phyloP scores from a whole-genome alignment of 2,888 invertebrate genomes.

The Spatulosminthurus flaviceps region DNA sequence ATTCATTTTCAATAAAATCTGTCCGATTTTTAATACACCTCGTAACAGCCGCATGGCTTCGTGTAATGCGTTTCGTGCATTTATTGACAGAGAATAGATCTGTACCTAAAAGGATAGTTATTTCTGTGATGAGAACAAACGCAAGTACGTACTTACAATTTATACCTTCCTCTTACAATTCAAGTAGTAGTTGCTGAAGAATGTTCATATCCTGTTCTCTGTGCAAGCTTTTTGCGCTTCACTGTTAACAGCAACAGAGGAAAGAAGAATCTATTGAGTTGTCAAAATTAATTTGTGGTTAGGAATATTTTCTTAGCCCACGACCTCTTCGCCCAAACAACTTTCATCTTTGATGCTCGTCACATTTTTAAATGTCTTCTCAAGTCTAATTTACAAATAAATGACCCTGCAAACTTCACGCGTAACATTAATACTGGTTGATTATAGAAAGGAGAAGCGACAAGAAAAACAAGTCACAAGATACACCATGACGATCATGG shows the following conservation, averaged over 20 bases:
- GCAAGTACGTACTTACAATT: no score
- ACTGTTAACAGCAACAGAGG: not conserved
- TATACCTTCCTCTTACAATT: no score
- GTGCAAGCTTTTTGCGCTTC: not conserved
- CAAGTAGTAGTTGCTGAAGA: not conserved
- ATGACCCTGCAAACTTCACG: no score
- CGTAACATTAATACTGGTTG: no score
- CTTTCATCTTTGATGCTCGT: constrained; percentile 35
- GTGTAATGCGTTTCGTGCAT: no score
- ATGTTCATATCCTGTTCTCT: not conserved
- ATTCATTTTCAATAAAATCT: no score
- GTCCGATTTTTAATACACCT: no score
- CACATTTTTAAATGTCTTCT: not conserved
- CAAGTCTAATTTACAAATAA: not conserved
- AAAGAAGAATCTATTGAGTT: constrained; percentile 14
- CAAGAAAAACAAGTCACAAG: constrained; percentile 9
- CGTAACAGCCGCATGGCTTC: no score
- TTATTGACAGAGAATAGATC: no score
- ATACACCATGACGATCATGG: constrained; percentile 18
- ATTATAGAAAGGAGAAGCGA: constrained; percentile 6
- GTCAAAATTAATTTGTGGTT: constrained; percentile 46
- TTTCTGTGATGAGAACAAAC: no score
- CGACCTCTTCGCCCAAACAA: constrained; percentile 39
- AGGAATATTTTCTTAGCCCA: constrained; percentile 31
- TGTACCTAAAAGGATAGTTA: no score